phyloP scores from a whole-genome alignment of 2,113 vertebrate genomes.

The Hemiscyllium ocellatum region DNA sequence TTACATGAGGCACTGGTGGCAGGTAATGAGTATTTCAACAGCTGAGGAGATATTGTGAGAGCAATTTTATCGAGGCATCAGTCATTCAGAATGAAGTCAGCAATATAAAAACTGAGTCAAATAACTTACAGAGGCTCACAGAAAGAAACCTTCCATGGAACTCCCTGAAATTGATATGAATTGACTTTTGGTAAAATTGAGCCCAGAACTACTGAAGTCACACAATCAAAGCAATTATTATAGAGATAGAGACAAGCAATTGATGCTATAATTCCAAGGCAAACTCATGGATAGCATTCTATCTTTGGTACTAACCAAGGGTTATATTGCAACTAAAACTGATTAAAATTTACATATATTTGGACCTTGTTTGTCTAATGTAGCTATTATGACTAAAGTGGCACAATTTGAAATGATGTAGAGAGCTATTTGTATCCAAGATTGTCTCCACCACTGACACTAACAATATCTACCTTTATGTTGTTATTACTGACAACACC shows the following conservation, averaged over 20 bases:
- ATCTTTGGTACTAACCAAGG: not conserved
- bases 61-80: too few species aligned
- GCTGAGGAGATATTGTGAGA: too few species aligned
- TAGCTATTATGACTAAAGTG: not conserved
- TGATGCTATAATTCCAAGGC: not conserved
- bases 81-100: too few species aligned
- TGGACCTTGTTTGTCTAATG: not conserved
- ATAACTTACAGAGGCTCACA: too few species aligned
- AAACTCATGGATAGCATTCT: not conserved
- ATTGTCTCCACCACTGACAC: not conserved
- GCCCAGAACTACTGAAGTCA: too few species aligned
- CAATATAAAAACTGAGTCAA: too few species aligned
- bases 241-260: not conserved
- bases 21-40: too few species aligned
- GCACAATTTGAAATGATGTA: not conserved
- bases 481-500: not conserved
- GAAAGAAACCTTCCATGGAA: too few species aligned
- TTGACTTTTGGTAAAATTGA: too few species aligned
- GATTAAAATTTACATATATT: not conserved
- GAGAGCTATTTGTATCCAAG: not conserved
- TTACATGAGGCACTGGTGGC: too few species aligned
- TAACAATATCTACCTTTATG: not conserved
- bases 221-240: not conserved
- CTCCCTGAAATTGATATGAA: too few species aligned
- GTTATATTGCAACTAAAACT: not conserved